These are phyloP conservation scores for Panorpa germanica DNA, from an alignment of 2,888 invertebrate species.

Conservation along the genomic window DNA sequence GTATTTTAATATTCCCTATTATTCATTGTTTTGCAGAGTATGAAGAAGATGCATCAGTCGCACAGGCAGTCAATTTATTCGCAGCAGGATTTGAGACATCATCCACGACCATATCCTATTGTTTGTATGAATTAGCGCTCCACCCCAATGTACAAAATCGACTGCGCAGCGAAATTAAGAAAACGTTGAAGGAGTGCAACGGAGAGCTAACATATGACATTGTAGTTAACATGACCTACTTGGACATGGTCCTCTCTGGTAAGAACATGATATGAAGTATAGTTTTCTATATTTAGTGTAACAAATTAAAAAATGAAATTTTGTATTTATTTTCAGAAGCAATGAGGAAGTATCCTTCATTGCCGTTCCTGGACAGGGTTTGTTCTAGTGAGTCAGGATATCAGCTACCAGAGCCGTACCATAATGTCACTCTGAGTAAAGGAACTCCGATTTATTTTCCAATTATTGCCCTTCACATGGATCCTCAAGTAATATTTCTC, in stretches of 20 bases:
- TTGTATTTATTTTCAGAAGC: constrained; percentile 16
- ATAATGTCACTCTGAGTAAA: no score
- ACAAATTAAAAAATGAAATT: no score
- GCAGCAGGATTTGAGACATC: constrained; percentile 14
- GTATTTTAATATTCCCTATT: no score
- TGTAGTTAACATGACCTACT: constrained; percentile 23
- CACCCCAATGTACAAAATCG: constrained; percentile 23
- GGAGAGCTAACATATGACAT: constrained; percentile 23
- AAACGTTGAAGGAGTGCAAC: constrained; percentile 18
- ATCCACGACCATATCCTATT: constrained; percentile 25
- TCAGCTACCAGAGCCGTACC: no score
- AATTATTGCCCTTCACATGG: no score
- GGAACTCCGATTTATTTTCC: no score
- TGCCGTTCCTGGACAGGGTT: constrained; percentile 22
- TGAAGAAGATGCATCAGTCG: no score
- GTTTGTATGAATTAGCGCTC: constrained; percentile 23
- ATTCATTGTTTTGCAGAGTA: no score
- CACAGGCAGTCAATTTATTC: no score
- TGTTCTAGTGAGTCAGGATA: constrained; percentile 17
- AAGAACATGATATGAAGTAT: no score
- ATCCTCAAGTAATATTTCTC: no score
- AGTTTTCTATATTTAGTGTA: no score
- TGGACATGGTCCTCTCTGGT: constrained; percentile 26
- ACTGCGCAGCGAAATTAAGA: constrained; percentile 23
- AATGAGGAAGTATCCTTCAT: constrained; percentile 21